Evolutionary conservation across 2,888 invertebrate genomes (phyloP).

Genomic region (Endotricha flammealis): DNA sequence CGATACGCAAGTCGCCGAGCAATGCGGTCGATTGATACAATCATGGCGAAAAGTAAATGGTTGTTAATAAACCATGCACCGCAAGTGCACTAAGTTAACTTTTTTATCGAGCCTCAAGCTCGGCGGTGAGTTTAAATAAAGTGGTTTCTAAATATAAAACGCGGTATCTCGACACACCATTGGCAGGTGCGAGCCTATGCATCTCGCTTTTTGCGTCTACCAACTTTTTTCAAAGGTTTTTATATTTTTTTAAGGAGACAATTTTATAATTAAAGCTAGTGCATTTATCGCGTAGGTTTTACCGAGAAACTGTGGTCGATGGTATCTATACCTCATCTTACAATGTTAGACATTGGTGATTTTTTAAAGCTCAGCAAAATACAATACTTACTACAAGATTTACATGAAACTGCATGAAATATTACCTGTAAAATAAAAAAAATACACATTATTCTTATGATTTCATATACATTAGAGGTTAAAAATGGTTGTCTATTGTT

Average conservation of each 20-base stretch:
- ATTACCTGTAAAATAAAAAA: no score
- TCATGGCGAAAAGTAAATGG: constrained; percentile 70
- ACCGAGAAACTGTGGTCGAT: constrained; percentile 51
- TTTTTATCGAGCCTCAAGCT: constrained; percentile 71
- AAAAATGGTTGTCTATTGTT: no score
- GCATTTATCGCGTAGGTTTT: constrained; percentile 53
- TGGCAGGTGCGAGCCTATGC: constrained; percentile 71
- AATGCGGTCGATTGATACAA: constrained; percentile 62
- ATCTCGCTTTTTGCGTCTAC: constrained; percentile 52
- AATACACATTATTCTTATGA: no score
- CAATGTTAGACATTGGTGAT: constrained; percentile 39
- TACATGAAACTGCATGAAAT: no score
- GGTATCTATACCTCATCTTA: constrained; percentile 46
- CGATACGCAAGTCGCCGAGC: constrained; percentile 32
- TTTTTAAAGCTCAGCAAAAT: no score
- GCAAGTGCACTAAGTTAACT: constrained; percentile 60
- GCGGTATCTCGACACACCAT: constrained; percentile 70
- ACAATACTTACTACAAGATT: no score
- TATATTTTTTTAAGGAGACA: constrained; percentile 54
- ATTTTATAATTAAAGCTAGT: constrained; percentile 70
- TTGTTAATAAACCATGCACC: constrained; percentile 66
- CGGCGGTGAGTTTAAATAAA: constrained; percentile 72
- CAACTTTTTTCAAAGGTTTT: constrained; percentile 46
- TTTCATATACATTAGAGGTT: no score
- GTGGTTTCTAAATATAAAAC: constrained; percentile 76